Conservation (phyloP, 1,140 invertebrate species). For the Steinernema khuongi region DNA sequence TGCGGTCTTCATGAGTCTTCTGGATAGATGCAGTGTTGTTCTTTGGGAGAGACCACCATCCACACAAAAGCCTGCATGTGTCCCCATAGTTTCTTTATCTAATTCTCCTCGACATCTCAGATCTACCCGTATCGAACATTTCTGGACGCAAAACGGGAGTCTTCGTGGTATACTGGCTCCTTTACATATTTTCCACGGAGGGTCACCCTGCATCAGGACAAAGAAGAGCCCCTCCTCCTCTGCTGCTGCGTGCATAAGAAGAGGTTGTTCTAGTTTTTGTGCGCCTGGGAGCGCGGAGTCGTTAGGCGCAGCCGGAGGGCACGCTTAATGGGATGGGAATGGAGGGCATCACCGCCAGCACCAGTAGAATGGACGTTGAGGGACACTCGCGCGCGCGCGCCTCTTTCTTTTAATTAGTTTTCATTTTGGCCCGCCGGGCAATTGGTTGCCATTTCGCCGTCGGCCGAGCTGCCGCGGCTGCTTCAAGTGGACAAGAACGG, state of each 20-base stretch:
- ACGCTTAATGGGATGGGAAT: constrained; percentile 5
- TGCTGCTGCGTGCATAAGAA: not conserved
- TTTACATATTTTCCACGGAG: no score
- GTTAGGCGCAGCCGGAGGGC: constrained; percentile 12
- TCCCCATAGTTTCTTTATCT: no score
- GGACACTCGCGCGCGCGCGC: not conserved
- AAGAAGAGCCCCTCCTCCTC: no score
- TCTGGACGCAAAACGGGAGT: no score
- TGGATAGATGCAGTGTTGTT: no score
- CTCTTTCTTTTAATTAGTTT: constrained; percentile 12
- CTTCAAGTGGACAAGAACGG: not conserved
- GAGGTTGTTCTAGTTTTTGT: constrained; percentile 10
- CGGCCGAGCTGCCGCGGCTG: not conserved
- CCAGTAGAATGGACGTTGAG: not conserved
- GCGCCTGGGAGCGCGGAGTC: constrained; percentile 7
- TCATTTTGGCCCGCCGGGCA: constrained; percentile 15
- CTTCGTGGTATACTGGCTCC: no score
- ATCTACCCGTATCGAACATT: no score
- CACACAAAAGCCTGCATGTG: no score
- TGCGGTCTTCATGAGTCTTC: no score
- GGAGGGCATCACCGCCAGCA: no score
- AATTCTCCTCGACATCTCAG: no score
- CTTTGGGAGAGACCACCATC: no score
- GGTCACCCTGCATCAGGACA: not conserved
- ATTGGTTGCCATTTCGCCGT: constrained; percentile 2